These are phyloP conservation scores for Cryptotermes secundus DNA, from an alignment of 1,140 invertebrate genomes.

Conservation along the genomic window DNA sequence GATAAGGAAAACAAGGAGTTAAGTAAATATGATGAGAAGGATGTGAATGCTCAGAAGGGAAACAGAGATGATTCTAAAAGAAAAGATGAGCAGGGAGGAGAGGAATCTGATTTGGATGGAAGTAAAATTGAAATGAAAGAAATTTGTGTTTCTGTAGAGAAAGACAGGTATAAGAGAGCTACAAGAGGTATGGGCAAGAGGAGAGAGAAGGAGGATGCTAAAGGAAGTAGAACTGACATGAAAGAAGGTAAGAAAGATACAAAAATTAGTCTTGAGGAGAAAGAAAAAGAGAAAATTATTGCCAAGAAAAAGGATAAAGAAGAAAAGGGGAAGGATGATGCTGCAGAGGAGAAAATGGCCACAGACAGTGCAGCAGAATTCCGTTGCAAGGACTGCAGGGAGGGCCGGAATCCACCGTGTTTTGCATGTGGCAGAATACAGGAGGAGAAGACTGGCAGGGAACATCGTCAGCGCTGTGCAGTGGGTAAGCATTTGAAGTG, in stretches of 20 bases:
- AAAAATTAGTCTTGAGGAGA: neutral
- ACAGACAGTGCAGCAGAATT: slow-evolving; percentile 47
- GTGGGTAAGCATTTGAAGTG: slow-evolving; percentile 43
- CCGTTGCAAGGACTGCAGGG: slow-evolving; percentile 52
- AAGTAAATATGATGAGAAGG: neutral
- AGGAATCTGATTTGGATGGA: neutral
- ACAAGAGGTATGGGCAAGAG: neutral
- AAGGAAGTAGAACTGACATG: neutral
- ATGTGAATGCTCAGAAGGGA: neutral
- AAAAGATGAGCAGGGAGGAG: neutral
- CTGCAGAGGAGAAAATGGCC: slow-evolving; percentile 43
- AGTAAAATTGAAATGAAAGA: neutral
- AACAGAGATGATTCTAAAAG: neutral
- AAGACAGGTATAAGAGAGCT: neutral
- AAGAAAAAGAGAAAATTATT: neutral
- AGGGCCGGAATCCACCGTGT: slow-evolving; percentile 48
- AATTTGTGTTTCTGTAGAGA: neutral
- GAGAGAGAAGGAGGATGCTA: neutral
- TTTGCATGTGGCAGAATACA: slow-evolving; percentile 50
- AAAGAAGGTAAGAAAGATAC: neutral
- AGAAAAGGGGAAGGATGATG: slow-evolving; percentile 43
- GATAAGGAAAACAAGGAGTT: neutral
- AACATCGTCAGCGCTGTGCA: slow-evolving; percentile 39
- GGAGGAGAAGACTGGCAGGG: slow-evolving; percentile 46
- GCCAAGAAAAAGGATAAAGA: slow-evolving; percentile 46